These are phyloP conservation scores for Bothrops jararaca DNA, from an alignment of 2,113 vertebrate species.

Conservation along the genomic window DNA sequence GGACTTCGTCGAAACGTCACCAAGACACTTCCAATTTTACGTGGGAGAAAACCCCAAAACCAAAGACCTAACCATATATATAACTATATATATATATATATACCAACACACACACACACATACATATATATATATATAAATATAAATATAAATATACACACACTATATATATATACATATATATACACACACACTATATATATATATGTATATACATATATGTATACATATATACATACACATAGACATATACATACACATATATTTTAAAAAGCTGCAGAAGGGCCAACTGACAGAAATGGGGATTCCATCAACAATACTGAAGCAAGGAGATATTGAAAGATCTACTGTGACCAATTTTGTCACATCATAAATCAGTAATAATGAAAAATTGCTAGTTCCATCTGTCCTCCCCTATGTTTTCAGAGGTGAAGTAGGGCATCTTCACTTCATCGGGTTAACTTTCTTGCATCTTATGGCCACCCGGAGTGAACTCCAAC, in stretches of 20 bases:
- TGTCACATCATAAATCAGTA: conserved; percentile 21
- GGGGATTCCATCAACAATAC: conserved; percentile 62
- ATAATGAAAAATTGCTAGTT: neutral
- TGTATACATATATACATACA: neutral
- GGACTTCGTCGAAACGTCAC: no score
- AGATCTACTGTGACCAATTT: conserved; percentile 62
- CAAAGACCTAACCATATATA: no score
- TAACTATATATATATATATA: no score
- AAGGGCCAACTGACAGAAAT: conserved; percentile 60
- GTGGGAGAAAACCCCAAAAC: no score
- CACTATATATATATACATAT: no score
- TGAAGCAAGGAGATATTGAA: conserved; percentile 64
- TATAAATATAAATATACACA: no score
- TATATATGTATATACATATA: neutral
- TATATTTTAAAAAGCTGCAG: conserved; percentile 48
- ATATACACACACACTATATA: neutral
- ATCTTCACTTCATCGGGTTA: conserved; percentile 65
- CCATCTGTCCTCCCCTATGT: conserved; percentile 23
- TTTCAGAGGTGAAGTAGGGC: conserved; percentile 65
- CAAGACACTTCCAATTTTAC: no score
- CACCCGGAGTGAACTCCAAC: conserved; percentile 68
- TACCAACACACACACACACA: no score
- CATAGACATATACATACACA: neutral
- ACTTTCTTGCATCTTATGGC: conserved; percentile 69
- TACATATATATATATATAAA: neutral